Evolutionary conservation across 1,140 invertebrate genomes (phyloP).

Genomic region (Scylla paramamosain): DNA sequence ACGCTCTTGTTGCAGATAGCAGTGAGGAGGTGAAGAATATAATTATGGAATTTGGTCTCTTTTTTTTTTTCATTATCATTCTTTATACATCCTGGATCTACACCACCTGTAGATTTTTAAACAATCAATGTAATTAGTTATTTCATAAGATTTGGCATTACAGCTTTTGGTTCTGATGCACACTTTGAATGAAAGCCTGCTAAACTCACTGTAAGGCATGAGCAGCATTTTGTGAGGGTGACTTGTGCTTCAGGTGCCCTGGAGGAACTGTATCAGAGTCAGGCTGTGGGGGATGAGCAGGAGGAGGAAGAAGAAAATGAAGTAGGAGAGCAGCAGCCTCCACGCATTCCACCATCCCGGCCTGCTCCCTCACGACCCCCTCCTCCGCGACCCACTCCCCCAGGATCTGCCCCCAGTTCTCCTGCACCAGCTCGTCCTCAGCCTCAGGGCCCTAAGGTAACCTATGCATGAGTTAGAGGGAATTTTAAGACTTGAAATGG

Average conservation of each 20-base stretch:
- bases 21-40: no score
- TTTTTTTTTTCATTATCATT: not conserved
- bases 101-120: no score
- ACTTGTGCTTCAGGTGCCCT: not conserved
- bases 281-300: not conserved
- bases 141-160: no score
- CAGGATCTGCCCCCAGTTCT: constrained; percentile 46
- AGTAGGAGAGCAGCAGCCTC: constrained; percentile 62
- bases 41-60: no score
- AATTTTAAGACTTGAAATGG: no score
- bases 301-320: constrained; percentile 32
- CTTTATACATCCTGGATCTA: not conserved
- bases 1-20: not conserved
- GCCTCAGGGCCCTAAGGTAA: constrained; percentile 62
- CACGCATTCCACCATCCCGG: constrained; percentile 76
- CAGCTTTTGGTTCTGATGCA: no score
- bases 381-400: constrained; percentile 57
- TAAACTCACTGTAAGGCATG: no score
- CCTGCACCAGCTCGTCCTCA: constrained; percentile 51
- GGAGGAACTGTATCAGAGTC: not conserved
- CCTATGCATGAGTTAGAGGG: not conserved
- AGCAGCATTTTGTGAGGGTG: no score
- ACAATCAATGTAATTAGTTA: no score
- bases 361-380: constrained; percentile 64
- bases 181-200: no score